Conservation (phyloP, 1,140 invertebrate genomes). For the Psilanteris sp. region DNA sequence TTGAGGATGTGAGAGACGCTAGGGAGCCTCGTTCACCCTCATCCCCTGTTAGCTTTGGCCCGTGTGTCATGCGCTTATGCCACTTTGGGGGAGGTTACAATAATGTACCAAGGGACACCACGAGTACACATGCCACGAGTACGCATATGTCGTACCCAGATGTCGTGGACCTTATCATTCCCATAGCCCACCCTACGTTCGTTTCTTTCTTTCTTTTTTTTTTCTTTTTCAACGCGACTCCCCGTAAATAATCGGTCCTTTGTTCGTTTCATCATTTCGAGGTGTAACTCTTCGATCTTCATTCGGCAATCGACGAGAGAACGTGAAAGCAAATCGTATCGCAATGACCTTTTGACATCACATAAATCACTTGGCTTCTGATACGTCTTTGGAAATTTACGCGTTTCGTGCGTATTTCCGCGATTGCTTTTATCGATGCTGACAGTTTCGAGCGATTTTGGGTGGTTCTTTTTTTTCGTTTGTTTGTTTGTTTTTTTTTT, state of each 20-base stretch:
- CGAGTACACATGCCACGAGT: conserved; percentile 65
- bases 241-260: conserved; percentile 60
- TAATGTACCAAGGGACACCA: conserved; percentile 68
- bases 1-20: conserved; percentile 28
- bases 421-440: too few relatives aligned
- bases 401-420: too few relatives aligned
- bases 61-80: conserved; percentile 64
- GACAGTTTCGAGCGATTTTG: too few relatives aligned
- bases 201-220: too few relatives aligned
- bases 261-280: conserved; percentile 41
- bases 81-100: conserved; percentile 69
- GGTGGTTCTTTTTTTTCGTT: too few relatives aligned
- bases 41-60: conserved; percentile 41
- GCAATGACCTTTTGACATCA: too few relatives aligned
- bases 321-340: too few relatives aligned
- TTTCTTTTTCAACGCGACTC: conserved; percentile 10
- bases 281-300: too few relatives aligned
- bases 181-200: conserved; percentile 31
- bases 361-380: too few relatives aligned
- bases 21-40: conserved; percentile 41
- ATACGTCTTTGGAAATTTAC: too few relatives aligned
- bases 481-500: too few relatives aligned
- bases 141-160: conserved; percentile 71
- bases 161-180: conserved; percentile 69
- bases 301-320: too few relatives aligned